These are phyloP conservation scores for Callosobruchus maculatus DNA, from an alignment of 2,888 invertebrate species.

Conservation along the genomic window DNA sequence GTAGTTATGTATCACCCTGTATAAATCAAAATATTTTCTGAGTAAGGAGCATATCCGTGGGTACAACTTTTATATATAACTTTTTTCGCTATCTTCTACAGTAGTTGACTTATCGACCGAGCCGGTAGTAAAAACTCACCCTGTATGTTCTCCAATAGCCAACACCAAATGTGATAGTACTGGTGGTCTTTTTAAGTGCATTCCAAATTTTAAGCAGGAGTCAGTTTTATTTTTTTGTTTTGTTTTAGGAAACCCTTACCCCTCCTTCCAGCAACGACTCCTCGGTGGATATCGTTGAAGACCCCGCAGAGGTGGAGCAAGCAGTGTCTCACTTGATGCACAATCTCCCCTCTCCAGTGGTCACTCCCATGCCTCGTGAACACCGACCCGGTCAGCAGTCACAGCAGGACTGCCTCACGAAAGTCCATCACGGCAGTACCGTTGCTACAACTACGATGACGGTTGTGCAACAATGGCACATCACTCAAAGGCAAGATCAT, in stretches of 20 bases:
- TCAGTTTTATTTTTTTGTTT: background rate
- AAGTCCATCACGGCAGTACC: background rate
- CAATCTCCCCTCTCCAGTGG: constrained; percentile 39
- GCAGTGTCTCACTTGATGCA: constrained; percentile 69
- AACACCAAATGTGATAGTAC: no score
- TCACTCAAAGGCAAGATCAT: background rate
- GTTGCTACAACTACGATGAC: background rate
- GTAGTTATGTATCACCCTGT: no score
- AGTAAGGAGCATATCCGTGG: no score
- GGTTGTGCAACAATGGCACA: background rate
- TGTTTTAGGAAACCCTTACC: constrained; percentile 3
- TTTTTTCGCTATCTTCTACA: no score
- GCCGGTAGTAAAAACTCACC: no score
- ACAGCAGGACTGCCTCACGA: background rate
- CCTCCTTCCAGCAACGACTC: constrained; percentile 21
- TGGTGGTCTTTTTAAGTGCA: no score
- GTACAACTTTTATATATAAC: no score
- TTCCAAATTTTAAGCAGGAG: no score
- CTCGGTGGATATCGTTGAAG: constrained; percentile 57
- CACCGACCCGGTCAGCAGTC: background rate
- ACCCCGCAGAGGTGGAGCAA: constrained; percentile 66
- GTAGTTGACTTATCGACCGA: no score
- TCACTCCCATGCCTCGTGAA: background rate
- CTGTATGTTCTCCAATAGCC: no score
- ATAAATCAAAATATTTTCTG: no score